Percentiles rank a stretch among this genome's conserved stretches.
Conservation (phyloP, 2,113 vertebrate species). For the Neotoma lepida region DNA sequence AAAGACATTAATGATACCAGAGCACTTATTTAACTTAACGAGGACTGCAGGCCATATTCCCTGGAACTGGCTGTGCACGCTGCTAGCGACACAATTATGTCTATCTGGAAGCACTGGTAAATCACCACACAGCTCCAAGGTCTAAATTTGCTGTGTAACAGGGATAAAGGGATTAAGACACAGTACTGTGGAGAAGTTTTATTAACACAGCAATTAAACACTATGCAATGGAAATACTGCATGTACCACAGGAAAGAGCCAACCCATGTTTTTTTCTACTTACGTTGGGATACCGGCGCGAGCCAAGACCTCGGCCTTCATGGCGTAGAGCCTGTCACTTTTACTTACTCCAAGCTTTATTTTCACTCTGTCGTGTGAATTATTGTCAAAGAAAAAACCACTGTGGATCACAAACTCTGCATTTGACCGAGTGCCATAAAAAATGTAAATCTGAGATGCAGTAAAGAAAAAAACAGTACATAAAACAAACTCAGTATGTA, state of each 20-base stretch:
- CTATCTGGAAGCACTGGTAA: neutral
- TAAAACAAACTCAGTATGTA: conserved; percentile 83
- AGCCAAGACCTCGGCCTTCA: conserved; percentile 99
- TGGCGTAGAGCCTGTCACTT: conserved; percentile 91
- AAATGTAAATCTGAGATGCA: conserved; percentile 97
- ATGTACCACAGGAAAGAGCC: neutral
- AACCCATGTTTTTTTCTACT: conserved; percentile 79
- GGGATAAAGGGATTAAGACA: conserved; percentile 59
- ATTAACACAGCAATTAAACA: conserved; percentile 54
- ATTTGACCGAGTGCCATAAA: conserved; percentile 98
- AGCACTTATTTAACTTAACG: conserved; percentile 67
- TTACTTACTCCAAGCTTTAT: conserved; percentile 99
- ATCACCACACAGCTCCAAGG: neutral
- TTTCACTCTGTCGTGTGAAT: conserved; percentile 98
- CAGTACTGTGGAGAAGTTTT: conserved; percentile 20
- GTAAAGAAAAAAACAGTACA: conserved; percentile 84
- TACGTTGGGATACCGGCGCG: conserved; percentile 98
- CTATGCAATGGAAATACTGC: conserved; percentile 17
- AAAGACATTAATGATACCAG: conserved; percentile 59
- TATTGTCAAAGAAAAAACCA: conserved; percentile 99
- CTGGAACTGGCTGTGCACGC: neutral
- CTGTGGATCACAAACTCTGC: conserved; percentile 99
- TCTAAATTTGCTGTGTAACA: conserved; percentile 42
- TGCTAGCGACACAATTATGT: neutral
- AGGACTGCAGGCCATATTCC: conserved; percentile 50